Conservation (phyloP, 2,888 invertebrate species). For the Agriopis aurantiaria region DNA sequence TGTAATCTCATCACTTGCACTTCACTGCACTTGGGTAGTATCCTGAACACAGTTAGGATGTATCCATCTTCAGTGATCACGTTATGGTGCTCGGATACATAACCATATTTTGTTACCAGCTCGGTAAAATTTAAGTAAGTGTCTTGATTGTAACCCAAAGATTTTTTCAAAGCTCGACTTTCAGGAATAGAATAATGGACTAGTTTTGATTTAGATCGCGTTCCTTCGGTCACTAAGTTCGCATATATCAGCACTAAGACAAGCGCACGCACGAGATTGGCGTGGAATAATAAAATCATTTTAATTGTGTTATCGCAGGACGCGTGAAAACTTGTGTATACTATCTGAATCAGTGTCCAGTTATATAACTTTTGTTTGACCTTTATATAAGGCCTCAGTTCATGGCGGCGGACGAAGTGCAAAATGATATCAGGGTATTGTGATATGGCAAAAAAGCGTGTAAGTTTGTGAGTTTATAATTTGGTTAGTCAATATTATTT, state of each 20-base stretch:
- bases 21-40: constrained; percentile 60
- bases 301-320: constrained; percentile 59
- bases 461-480: constrained; percentile 15
- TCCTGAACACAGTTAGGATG: constrained; percentile 65
- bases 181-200: constrained; percentile 64
- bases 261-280: constrained; percentile 43
- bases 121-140: constrained; percentile 72
- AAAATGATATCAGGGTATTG: constrained; percentile 34
- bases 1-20: constrained; percentile 42
- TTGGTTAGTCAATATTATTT: neutral
- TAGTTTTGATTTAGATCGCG: constrained; percentile 48
- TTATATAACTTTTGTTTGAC: constrained; percentile 77
- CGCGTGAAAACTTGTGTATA: constrained; percentile 61
- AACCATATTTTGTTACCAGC: constrained; percentile 65
- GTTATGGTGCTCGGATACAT: constrained; percentile 60
- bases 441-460: constrained; percentile 25
- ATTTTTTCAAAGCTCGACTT: constrained; percentile 62
- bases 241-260: constrained; percentile 50
- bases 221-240: constrained; percentile 38
- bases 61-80: constrained; percentile 72
- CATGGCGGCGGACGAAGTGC: constrained; percentile 46
- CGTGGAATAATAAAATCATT: constrained; percentile 50
- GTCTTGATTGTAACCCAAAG: constrained; percentile 71
- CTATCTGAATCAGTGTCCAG: constrained; percentile 64
- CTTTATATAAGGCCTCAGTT: constrained; percentile 68